Evolutionary conservation across 1,140 invertebrate genomes (phyloP), one percentile per base, ranked within the genome.

Genomic region (Theocolax elegans): DNA sequence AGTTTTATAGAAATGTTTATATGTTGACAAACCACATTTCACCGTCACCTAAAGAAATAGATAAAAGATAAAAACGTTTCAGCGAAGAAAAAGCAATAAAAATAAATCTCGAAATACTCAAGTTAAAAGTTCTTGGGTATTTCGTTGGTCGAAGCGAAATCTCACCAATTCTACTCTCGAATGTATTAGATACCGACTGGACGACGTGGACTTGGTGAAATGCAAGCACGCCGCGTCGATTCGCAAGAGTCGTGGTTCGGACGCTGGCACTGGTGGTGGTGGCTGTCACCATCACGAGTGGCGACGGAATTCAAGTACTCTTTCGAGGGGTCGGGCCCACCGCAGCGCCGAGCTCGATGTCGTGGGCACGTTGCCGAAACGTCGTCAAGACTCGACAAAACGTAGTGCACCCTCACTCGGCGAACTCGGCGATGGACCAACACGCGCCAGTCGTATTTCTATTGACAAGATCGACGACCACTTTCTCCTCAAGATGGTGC

Each of bases 311-410:
- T 67, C 70, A 2, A 72, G 70, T 21, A 67, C 56, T 4, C 15
- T 72, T 10, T 75, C 76, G 9, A 42, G 77, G 12, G 78, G 79
- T 48, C 81, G 77, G n/a, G 75, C 77, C 58, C 77, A 81, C 25
- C 75, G 77, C 1, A 77, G 78, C 40, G 76, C 79, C 17, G 81
- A 83, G 56, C 72, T 83, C 23, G 81, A 85, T 53, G 72, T 83
- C 25, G 75, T 78, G 17, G 81, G 77, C 17, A 82, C 80, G n/a
- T 58, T 85, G 56, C 79, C 82, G 23, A 83, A 80, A 53, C 79
- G 80, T 48, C 73, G 76, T 38, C 77, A 78, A 31, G 80, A 82
- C 23, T 67, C 65, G 49, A 74, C 74, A 0, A 70, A 73, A 49
- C 72, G 75, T 8, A 78, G 75, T 49, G 74, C 73, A 25, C 75